Conservation (phyloP, 2,113 vertebrate genomes). For the Ornithorhynchus anatinus region DNA sequence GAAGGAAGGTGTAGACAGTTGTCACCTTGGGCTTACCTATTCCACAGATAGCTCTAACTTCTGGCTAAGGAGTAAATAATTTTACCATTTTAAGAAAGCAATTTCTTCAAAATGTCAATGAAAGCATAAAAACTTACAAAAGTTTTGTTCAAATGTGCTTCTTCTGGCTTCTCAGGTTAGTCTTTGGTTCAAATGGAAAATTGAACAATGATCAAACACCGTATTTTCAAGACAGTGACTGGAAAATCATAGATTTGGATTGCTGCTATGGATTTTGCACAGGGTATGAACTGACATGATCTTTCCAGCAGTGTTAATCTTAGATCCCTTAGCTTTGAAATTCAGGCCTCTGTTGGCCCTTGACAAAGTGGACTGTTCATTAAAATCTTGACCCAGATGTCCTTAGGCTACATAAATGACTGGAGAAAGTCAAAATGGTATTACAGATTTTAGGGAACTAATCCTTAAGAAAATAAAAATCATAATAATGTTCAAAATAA, state of each 20-base stretch:
- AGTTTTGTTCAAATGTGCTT: conserved; percentile 1
- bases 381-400: neutral
- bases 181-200: conserved; percentile 10
- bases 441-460: neutral
- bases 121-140: conserved; percentile 2
- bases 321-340: neutral
- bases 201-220: conserved; percentile 5
- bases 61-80: neutral
- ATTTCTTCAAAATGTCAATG: conserved; percentile 16
- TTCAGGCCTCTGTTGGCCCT: neutral
- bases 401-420: neutral
- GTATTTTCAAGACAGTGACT: conserved; percentile 25
- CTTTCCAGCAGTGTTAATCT: neutral
- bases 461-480: conserved; percentile 34
- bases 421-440: neutral
- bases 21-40: neutral
- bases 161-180: neutral
- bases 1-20: neutral
- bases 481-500: conserved; percentile 7
- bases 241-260: conserved; percentile 33
- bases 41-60: neutral
- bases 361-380: neutral
- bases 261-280: conserved; percentile 3
- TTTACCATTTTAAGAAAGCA: neutral
- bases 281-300: conserved; percentile 11